Evolutionary conservation across 1,140 invertebrate species (phyloP), one percentile per base, ranked within the genome.

Genomic region (Lasioglossum baleicum): DNA sequence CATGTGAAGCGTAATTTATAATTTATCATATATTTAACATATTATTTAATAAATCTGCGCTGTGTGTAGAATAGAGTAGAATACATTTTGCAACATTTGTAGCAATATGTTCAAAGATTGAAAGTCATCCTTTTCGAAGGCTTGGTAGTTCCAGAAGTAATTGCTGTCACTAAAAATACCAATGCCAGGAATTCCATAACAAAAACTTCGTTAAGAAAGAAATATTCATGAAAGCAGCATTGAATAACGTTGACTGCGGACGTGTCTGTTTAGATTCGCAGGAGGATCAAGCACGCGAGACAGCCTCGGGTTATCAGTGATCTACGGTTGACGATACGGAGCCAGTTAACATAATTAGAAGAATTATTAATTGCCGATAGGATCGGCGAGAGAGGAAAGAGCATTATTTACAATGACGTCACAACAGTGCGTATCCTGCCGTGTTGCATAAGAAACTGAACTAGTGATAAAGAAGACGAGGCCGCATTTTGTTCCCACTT

Each of bases 301-400:
- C n/a, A 61, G 7, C 22, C 7, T 56, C 15, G 10, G 0, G 0
- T 67, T 58, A 51, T 22, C 58, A 2, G 31, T 20, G 56, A 63
- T 70, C 42, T 22, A 56, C 44, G 7, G 5, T 2, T 17, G 42
- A 73, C 26, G 48, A 67, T 75, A 67, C 48, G 22, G 11, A 48
- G 56, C 7, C 56, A 22, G n/a, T 69, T 63, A 63, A 77, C n/a
- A n/a, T 40, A 63, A 71, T 77, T 71, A 71, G 58, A 71, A 53
- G 70, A 64, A 71, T 77, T 53, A 71, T 67, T 63, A 26, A 63
- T 77, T 31, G 26, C 31, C 6, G 56, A 77, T 77, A 61, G 0
- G 15, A 77, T 71, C 67, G 7, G 2, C 2, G 31, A 8, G 15
- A 71, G n/a, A 71, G n/a, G 22, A 64, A 63, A 31, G 7, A 71